These are phyloP conservation scores for Mustelus asterias DNA, from an alignment of 2,113 vertebrate species.

Conservation along the genomic window DNA sequence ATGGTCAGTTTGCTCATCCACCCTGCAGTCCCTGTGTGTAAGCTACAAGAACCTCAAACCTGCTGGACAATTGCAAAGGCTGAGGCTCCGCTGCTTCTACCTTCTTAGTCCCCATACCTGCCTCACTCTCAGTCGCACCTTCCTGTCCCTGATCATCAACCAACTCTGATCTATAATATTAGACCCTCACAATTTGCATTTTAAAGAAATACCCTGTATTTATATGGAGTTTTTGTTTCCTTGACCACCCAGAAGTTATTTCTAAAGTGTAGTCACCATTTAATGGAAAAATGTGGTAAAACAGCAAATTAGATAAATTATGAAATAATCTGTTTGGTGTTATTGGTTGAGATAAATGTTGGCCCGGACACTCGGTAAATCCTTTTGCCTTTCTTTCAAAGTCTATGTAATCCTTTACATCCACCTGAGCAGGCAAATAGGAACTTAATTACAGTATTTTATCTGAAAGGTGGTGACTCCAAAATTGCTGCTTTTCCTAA, in stretches of 20 bases:
- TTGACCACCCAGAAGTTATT: not conserved
- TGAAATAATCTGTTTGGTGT: not conserved
- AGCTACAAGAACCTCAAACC: no score
- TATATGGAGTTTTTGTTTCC: not conserved
- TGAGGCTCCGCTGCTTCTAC: no score
- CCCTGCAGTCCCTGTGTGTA: no score
- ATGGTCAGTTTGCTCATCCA: no score
- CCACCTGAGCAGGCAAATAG: not conserved
- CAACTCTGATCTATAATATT: not conserved
- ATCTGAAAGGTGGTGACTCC: not conserved
- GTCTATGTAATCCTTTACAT: not conserved
- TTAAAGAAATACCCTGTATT: not conserved
- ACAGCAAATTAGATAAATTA: not conserved
- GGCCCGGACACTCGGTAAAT: not conserved
- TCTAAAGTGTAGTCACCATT: not conserved
- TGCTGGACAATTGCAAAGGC: no score
- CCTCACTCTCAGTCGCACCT: no score
- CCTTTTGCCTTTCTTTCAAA: not conserved
- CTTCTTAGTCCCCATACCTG: no score
- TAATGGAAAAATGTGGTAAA: not conserved
- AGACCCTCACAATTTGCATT: not conserved
- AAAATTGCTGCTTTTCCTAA: not conserved
- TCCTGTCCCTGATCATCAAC: no score
- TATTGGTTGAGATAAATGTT: not conserved
- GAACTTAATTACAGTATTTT: not conserved